Evolutionary conservation across 2,888 invertebrate genomes (phyloP), one percentile per base, ranked within the genome.

Genomic region (Drosophila fulvimacula): DNA sequence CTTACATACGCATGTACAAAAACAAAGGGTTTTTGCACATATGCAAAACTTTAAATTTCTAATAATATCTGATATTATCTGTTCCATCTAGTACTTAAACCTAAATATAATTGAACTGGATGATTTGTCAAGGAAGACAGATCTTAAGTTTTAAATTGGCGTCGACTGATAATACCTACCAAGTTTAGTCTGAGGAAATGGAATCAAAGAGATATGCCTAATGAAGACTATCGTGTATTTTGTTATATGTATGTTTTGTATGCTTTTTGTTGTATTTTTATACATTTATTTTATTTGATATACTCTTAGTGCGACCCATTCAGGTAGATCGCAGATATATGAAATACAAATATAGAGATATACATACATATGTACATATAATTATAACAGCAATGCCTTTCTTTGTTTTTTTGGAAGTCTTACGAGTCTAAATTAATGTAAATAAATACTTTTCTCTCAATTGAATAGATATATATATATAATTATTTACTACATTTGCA

Each of bases 331-430:
- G 56, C 65, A 57, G 57, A 57, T 65, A 65, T 65, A 60, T 38
- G 55, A 44, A 55, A 70, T 59, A 73, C 60, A 81, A 74, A 68
- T 64, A 38, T 57, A 64, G 34, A 53, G 60, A 52, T 56, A 66
- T 66, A 61, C 69, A 69, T 82, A 60, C 82, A 55, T 60, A 58
- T 56, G 61, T 66, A 63, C 69, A 69, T 79, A 58, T 84, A 48
- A 64, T 67, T 80, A 80, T 58, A 68, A 81, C 67, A 86, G 90
- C 86, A 86, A 70, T 66, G 89, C 88, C 88, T 76, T 87, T 87
- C 64, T 53, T 58, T 58, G 69, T 87, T 87, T 66, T 66, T 53
- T 58, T 58, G 69, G 64, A 70, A 84, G 71, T 86, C 75, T 79
- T 55, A 66, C 51, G 69, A 62, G 52, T 69, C 59, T 67, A 73